Evolutionary conservation across 2,797 vertebrate genomes (phyloP).

Genomic region (Bucorvus abyssinicus): DNA sequence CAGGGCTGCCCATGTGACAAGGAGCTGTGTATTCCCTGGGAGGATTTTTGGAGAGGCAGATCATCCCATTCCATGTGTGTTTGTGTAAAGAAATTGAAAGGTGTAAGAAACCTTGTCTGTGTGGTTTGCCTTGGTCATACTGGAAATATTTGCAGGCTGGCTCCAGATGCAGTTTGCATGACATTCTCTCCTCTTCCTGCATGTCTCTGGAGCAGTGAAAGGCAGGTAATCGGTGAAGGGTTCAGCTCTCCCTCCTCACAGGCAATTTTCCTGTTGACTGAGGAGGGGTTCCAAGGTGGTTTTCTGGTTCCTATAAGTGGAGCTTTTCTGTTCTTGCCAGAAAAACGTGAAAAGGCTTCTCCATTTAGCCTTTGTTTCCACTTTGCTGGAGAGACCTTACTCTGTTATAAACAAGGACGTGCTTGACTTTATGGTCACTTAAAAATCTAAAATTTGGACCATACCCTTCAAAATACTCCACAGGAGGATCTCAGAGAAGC

Average conservation of each 20-base stretch:
- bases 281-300: neutral
- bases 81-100: neutral
- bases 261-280: neutral
- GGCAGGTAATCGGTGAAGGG: neutral
- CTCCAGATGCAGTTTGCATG: neutral
- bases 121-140: neutral
- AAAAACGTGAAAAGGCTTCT: neutral
- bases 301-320: neutral
- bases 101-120: neutral
- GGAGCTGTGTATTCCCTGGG: neutral
- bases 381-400: neutral
- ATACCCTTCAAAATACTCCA: neutral
- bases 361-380: neutral
- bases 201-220: neutral
- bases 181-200: neutral
- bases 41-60: neutral
- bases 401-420: neutral
- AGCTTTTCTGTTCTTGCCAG: neutral
- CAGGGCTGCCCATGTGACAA: neutral
- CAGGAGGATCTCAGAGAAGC: neutral
- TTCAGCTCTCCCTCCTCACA: neutral
- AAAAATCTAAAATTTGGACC: neutral
- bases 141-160: neutral
- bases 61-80: neutral
- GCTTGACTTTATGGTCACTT: neutral